Conservation (phyloP, 2,113 vertebrate species). For the Oenanthe oenanthe region DNA sequence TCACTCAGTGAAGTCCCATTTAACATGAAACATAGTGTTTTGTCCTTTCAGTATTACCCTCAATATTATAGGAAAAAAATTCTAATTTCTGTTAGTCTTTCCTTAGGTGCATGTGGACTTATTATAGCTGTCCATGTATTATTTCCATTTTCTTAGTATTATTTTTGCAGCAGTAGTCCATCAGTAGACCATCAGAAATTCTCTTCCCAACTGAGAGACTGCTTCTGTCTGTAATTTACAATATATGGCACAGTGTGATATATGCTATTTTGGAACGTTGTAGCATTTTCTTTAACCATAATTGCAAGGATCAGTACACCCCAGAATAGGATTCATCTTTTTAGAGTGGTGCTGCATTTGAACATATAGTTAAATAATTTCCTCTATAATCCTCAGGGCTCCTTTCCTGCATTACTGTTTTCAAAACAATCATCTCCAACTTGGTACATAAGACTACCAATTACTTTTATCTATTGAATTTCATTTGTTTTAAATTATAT, state of each 20-base stretch:
- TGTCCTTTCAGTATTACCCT: not conserved
- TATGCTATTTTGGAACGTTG: not conserved
- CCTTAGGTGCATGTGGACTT: not conserved
- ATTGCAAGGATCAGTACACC: constrained; percentile 8
- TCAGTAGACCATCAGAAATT: not conserved
- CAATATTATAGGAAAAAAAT: not conserved
- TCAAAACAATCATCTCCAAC: constrained; percentile 23
- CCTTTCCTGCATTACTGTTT: not conserved
- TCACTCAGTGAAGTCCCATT: not conserved
- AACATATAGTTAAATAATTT: constrained; percentile 50
- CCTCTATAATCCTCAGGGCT: constrained; percentile 3
- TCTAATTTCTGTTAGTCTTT: not conserved
- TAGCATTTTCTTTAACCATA: constrained; percentile 10
- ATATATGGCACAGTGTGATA: constrained; percentile 2
- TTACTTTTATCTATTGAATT: constrained; percentile 33
- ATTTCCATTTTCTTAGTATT: not conserved
- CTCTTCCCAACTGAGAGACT: not conserved
- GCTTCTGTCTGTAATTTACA: constrained; percentile 25
- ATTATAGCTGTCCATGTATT: not conserved
- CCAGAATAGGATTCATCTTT: constrained; percentile 20
- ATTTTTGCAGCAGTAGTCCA: not conserved
- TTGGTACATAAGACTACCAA: not conserved
- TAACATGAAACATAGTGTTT: not conserved
- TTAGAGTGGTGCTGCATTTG: not conserved
- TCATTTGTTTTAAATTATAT: constrained; percentile 41